phyloP scores from a whole-genome alignment of 1,140 invertebrate species.

The Neodiprion virginianus region DNA sequence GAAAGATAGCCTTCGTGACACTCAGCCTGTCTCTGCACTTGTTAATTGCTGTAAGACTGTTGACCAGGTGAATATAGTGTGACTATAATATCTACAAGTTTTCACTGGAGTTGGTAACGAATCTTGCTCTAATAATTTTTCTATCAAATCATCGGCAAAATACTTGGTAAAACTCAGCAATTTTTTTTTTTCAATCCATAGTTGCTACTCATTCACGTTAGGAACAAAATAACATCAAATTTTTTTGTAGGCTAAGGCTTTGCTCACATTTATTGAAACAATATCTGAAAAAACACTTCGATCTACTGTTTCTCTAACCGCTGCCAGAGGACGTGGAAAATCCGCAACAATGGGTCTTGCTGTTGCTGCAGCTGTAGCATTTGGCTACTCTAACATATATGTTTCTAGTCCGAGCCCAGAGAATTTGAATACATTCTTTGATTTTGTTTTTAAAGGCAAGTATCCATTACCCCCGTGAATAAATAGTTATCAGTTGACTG shows the following conservation, averaged over 20 bases:
- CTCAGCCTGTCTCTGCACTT: constrained; percentile 89
- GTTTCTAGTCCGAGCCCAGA: constrained; percentile 98
- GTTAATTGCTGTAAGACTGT: constrained; percentile 91
- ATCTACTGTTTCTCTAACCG: constrained; percentile 94
- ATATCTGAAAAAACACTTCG: constrained; percentile 92
- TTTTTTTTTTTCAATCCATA: background rate
- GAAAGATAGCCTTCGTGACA: constrained; percentile 83
- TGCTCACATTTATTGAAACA: constrained; percentile 94
- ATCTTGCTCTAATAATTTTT: constrained; percentile 15
- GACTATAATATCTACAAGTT: constrained; percentile 1
- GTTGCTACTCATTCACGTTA: background rate
- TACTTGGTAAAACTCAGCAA: background rate
- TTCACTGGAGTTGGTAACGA: background rate
- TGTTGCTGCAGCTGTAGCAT: constrained; percentile 83
- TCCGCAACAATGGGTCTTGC: constrained; percentile 97
- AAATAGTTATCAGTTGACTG: background rate
- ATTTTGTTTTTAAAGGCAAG: constrained; percentile 92
- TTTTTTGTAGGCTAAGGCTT: constrained; percentile 75
- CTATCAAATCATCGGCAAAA: background rate
- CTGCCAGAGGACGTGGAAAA: constrained; percentile 96
- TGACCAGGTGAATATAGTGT: constrained; percentile 76
- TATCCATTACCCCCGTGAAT: constrained; percentile 13
- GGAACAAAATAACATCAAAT: constrained; percentile 21
- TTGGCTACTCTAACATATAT: constrained; percentile 97
- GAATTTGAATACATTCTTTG: constrained; percentile 97